Conservation (phyloP, 2,888 invertebrate genomes). For the Morpho helenor region DNA sequence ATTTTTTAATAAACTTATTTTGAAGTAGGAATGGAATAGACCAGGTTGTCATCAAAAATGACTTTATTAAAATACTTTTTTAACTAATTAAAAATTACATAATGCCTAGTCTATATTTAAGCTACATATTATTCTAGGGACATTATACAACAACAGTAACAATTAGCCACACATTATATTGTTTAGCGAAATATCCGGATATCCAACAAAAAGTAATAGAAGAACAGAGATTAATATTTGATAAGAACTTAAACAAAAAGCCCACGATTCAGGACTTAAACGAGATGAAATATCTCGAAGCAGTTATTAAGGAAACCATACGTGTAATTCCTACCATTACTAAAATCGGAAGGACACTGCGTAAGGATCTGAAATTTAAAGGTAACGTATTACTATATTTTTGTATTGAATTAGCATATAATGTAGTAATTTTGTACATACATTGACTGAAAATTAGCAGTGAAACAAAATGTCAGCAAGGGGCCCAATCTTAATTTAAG, state of each 20-base stretch:
- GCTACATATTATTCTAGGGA: slow-evolving; percentile 29
- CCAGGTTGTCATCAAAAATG: not conserved
- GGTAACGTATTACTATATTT: not conserved
- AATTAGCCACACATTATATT: slow-evolving; percentile 37
- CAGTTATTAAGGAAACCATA: slow-evolving; percentile 40
- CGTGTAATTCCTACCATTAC: slow-evolving; percentile 39
- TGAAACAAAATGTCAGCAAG: too few species aligned
- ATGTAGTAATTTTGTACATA: not conserved
- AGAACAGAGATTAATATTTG: slow-evolving; percentile 35
- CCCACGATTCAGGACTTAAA: slow-evolving; percentile 34
- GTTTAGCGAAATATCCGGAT: slow-evolving; percentile 35
- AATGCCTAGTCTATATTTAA: not conserved
- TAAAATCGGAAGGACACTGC: slow-evolving; percentile 37
- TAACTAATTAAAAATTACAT: not conserved
- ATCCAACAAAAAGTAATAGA: slow-evolving; percentile 36
- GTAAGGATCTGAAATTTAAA: slow-evolving; percentile 34
- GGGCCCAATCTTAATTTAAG: too few species aligned
- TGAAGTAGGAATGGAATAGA: not conserved
- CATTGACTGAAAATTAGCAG: not conserved
- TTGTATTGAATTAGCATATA: too few species aligned
- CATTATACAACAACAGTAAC: slow-evolving; percentile 41
- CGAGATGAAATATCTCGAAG: slow-evolving; percentile 43
- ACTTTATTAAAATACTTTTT: not conserved
- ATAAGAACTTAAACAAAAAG: slow-evolving; percentile 29
- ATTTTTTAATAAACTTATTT: not conserved